phyloP scores from a whole-genome alignment of 2,113 vertebrate genomes.

The Gymnocephalus cernua region DNA sequence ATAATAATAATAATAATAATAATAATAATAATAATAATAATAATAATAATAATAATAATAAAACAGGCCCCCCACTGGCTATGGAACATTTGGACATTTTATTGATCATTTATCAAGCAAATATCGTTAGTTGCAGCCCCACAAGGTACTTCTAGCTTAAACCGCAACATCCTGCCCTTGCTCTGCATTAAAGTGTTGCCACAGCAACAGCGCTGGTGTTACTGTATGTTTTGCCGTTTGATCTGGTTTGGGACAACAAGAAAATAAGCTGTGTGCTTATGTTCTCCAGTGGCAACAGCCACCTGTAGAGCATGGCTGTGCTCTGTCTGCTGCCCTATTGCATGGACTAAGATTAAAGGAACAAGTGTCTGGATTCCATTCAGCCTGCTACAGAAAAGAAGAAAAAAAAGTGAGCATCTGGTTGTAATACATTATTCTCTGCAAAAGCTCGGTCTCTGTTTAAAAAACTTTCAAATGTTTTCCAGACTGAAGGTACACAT shows the following conservation, averaged over 20 bases:
- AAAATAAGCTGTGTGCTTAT: slow-evolving; percentile 2
- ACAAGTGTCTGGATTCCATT: slow-evolving; percentile 69
- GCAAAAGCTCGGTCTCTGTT: slow-evolving; percentile 41
- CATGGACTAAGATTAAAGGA: slow-evolving; percentile 45
- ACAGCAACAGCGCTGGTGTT: neutral
- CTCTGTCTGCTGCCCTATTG: slow-evolving; percentile 8
- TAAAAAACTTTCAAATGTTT: slow-evolving; percentile 59
- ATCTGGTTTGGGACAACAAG: slow-evolving; percentile 5
- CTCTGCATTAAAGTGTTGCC: slow-evolving; percentile 11
- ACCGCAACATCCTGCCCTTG: slow-evolving; percentile 32
- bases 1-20: too few species aligned
- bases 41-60: too few species aligned
- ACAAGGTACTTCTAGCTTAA: neutral
- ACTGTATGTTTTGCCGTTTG: slow-evolving; percentile 6
- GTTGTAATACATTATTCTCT: slow-evolving; percentile 67
- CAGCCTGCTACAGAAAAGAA: neutral
- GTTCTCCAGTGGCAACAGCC: slow-evolving; percentile 18
- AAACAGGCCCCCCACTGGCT: too few species aligned
- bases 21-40: too few species aligned
- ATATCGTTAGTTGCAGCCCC: neutral
- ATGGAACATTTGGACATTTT: too few species aligned
- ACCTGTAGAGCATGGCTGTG: slow-evolving; percentile 29
- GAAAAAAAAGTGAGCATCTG: slow-evolving; percentile 51
- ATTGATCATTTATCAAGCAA: too few species aligned
- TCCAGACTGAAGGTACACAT: slow-evolving; percentile 62